A percentile compares a stretch with the other conserved stretches of the same genome.
Conservation (phyloP, 2,113 vertebrate genomes). For the Callospermophilus lateralis region DNA sequence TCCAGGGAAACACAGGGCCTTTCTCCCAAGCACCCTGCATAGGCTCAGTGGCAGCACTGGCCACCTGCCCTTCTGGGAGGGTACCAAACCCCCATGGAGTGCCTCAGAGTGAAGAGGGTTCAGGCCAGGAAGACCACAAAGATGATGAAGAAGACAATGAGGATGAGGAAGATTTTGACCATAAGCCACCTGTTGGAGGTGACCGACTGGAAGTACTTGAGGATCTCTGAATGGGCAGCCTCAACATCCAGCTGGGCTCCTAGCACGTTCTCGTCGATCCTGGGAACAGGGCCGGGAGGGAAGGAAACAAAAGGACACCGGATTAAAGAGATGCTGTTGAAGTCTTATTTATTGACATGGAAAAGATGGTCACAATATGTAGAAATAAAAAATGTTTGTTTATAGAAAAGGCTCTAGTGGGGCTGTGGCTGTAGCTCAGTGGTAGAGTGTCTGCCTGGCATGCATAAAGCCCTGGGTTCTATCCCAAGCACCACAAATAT, state of each 20-base stretch:
- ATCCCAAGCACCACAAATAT: too few relatives aligned
- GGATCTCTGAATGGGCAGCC: slow-evolving; percentile 94
- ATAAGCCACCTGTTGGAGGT: slow-evolving; percentile 98
- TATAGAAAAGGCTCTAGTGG: not conserved
- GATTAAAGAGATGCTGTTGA: slow-evolving; percentile 16
- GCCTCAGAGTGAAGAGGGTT: slow-evolving; percentile 72
- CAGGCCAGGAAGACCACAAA: slow-evolving; percentile 97
- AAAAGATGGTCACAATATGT: not conserved
- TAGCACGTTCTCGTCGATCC: slow-evolving; percentile 95
- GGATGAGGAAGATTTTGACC: slow-evolving; percentile 98
- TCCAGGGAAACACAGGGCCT: slow-evolving; percentile 62
- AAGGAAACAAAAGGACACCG: not conserved
- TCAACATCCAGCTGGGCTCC: slow-evolving; percentile 96
- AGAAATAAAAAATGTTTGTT: not conserved
- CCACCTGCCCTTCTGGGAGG: slow-evolving; percentile 60
- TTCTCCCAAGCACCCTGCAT: slow-evolving; percentile 70
- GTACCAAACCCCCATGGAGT: not conserved
- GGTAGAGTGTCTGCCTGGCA: too few relatives aligned
- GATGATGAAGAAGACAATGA: slow-evolving; percentile 95
- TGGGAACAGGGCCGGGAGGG: slow-evolving; percentile 64
- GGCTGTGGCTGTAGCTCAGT: too few relatives aligned
- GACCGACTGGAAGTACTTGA: slow-evolving; percentile 97
- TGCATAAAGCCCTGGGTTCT: too few relatives aligned
- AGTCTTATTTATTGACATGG: not conserved
- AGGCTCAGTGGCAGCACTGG: slow-evolving; percentile 64